Evolutionary conservation across 2,888 invertebrate species (phyloP), one percentile per base, ranked within the genome.

Genomic region (Rugalucina vietnamica): DNA sequence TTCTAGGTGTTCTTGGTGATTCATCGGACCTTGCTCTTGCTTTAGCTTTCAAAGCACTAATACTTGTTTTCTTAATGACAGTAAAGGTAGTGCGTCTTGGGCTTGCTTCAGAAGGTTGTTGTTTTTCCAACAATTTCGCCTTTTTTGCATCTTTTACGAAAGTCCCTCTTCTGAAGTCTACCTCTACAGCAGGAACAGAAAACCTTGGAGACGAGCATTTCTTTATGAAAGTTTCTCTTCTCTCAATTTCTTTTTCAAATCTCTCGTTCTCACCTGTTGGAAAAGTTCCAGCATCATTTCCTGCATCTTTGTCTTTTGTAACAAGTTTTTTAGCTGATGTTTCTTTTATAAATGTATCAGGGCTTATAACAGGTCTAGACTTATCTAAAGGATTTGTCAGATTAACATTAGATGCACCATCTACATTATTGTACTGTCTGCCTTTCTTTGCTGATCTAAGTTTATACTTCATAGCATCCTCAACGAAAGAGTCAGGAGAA

Each of bases 61-160:
- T 34, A 34, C 8, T 72, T n/a, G 57, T 49, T 29, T 69, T 76
- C 57, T 84, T 88, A 1, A 86, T 71, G 1, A 92, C 88, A 14
- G 90, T 88, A 50, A 90, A 91, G 12, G 92, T 92, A 72, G 90
- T 90, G 21, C 92, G 81, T 39, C 91, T 84, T 27, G 92, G 92
- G 78, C 91, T 91, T 12, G 89, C 89, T 27, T 78, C 84, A 24
- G 85, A 84, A 39, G 85, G 85, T 27, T 82, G 75, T 43, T 86
- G 86, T 54, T 65, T 70, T 57, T 86, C 82, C 12, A 84, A 43
- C 14, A 84, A n/a, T 50, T 84, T 84, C 18, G 84, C 37, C 36
- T 86, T 88, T 36, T 69, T 70, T 5, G 81, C 43, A 29, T 79
- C 86, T 14, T 79, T 75, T 1, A 84, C 77, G 84, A 86, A 84